These are phyloP conservation scores for Monochamus saltuarius DNA, from an alignment of 1,140 invertebrate species.

Conservation along the genomic window DNA sequence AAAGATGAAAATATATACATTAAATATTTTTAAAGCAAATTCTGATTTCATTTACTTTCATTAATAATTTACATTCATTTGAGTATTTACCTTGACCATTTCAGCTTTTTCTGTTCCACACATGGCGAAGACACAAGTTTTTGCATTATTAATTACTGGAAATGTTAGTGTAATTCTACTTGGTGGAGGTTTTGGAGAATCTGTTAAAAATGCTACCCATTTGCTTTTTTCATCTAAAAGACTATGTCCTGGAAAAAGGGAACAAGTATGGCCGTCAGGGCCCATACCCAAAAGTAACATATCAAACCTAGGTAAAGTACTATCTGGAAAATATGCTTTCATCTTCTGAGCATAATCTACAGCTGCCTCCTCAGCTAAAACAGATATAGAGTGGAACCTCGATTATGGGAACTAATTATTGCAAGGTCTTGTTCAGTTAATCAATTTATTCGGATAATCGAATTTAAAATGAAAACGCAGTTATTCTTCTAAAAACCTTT, in stretches of 20 bases:
- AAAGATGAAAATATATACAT: no score
- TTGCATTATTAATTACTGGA: slow-evolving; percentile 88
- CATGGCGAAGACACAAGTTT: slow-evolving; percentile 79
- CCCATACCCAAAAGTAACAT: slow-evolving; percentile 92
- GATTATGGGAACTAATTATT: no score
- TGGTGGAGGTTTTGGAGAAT: slow-evolving; percentile 96
- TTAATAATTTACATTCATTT: no score
- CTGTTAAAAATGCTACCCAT: slow-evolving; percentile 82
- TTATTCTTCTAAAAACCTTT: no score
- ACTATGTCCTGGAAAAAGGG: slow-evolving; percentile 88
- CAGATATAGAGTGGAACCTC: no score
- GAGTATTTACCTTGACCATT: slow-evolving; percentile 83
- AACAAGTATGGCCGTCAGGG: slow-evolving; percentile 98
- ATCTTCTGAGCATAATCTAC: slow-evolving; percentile 75
- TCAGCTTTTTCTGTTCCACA: slow-evolving; percentile 85
- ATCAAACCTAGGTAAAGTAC: slow-evolving; percentile 75
- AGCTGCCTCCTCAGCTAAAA: slow-evolving; percentile 76
- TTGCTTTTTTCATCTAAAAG: slow-evolving; percentile 64
- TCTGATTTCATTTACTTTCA: no score
- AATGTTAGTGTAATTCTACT: slow-evolving; percentile 89
- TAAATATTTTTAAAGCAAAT: slow-evolving; percentile 12
- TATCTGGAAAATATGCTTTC: slow-evolving; percentile 60
- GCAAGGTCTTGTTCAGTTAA: no score
- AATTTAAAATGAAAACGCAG: no score
- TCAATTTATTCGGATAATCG: no score